phyloP scores from a whole-genome alignment of 1,140 invertebrate species.

The Helicorthomorpha holstii region DNA sequence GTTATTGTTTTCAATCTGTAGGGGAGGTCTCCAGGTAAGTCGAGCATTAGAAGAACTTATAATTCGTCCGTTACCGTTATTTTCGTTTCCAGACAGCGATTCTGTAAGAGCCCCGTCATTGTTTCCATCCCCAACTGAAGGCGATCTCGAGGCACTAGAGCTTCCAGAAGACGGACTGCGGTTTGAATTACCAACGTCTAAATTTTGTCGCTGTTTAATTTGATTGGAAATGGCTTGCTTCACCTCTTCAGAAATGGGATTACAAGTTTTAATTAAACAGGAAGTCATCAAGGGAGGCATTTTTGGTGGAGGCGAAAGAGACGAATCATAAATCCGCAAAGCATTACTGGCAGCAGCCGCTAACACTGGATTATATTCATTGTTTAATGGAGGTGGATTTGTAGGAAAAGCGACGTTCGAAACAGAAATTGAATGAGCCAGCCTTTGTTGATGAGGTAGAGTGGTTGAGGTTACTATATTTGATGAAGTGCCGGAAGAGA shows the following conservation, averaged over 20 bases:
- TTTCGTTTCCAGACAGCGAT: background rate
- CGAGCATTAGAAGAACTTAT: slow-evolving; percentile 30
- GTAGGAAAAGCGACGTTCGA: background rate
- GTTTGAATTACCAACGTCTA: background rate
- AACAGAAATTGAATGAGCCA: background rate
- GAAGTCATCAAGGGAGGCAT: too few species aligned
- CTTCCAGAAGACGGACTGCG: background rate
- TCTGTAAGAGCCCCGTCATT: background rate
- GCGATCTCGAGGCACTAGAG: background rate
- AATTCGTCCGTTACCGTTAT: slow-evolving; percentile 28
- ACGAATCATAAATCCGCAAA: too few species aligned
- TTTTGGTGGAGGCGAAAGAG: too few species aligned
- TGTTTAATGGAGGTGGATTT: background rate
- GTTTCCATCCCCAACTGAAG: too few species aligned
- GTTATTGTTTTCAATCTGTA: slow-evolving; percentile 1
- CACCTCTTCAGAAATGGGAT: slow-evolving; percentile 4
- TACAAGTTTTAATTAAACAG: background rate
- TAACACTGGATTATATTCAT: background rate
- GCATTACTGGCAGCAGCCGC: background rate
- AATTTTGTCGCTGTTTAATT: slow-evolving; percentile 5
- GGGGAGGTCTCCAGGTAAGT: slow-evolving; percentile 15
- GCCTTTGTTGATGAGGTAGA: background rate
- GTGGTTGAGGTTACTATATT: background rate
- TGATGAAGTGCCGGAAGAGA: background rate
- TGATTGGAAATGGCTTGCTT: slow-evolving; percentile 8